Evolutionary conservation across 1,140 invertebrate genomes (phyloP), one percentile per base, ranked within the genome.

Genomic region (Argopecten irradians): DNA sequence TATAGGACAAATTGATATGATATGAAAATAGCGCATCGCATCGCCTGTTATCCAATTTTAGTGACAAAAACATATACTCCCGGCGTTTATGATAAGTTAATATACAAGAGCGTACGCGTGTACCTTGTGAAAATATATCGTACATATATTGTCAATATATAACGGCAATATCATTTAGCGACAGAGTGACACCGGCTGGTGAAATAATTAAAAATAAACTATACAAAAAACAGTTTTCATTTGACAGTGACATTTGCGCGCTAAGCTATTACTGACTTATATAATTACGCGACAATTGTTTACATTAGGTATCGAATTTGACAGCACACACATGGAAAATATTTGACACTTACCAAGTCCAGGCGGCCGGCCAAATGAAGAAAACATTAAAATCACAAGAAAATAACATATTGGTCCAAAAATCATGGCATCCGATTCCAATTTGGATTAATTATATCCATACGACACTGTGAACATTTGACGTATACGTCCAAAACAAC

Each of bases 341-440:
- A 71, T 71, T 71, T 71, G 55, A 71, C 55, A 71, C 55, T 71
- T 71, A 71, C 55, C 55, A 71, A 71, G 55, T 71, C 55, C 55
- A 71, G 55, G 55, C 55, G 55, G 55, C 55, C 55, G 55, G 55
- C 55, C 55, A 71, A 71, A 71, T 71, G 55, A 71, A 71, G 55
- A 71, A 71, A 71, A 71, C 55, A 71, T 8, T 71, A 71, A 71
- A 71, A 71, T 71, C 55, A 71, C 55, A 71, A 71, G 55, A 71
- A 71, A 71, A 71, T 71, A 71, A 71, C 55, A 71, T 71, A 71
- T 71, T 71, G 55, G 55, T 71, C 55, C 55, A 71, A 71, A 71
- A 71, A 71, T 71, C 55, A 71, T 71, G 55, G 55, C 55, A 71
- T 71, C 55, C 55, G 55, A 16, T 71, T 71, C 55, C 55, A 28